Conservation (phyloP, 2,888 invertebrate species). For the Polia nebulosa region DNA sequence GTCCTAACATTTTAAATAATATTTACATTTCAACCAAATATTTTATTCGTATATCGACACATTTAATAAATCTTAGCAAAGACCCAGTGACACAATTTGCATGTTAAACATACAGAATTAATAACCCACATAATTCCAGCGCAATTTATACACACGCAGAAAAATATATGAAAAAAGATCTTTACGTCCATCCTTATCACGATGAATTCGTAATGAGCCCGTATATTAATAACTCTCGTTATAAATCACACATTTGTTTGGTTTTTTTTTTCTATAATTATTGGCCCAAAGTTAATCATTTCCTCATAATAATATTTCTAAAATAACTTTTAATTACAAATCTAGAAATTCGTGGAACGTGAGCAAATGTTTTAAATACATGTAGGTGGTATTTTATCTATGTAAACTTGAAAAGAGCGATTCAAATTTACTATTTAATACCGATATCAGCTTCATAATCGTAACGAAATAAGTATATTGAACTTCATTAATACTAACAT, state of each 20-base stretch:
- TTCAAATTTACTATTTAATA: not conserved
- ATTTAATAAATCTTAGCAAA: constrained; percentile 26
- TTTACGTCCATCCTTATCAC: constrained; percentile 36
- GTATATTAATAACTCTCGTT: constrained; percentile 45
- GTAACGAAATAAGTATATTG: not conserved
- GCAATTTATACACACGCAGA: not conserved
- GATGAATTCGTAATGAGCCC: constrained; percentile 51
- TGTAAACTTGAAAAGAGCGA: not conserved
- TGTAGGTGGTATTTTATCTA: not conserved
- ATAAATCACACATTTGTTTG: constrained; percentile 29
- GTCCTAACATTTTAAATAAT: not conserved
- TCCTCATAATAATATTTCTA: constrained; percentile 12
- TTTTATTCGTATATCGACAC: constrained; percentile 2
- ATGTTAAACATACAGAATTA: constrained; percentile 38
- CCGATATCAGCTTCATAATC: not conserved
- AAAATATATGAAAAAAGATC: constrained; percentile 16
- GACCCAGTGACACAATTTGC: constrained; percentile 54
- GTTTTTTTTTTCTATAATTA: constrained; percentile 6
- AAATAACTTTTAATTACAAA: constrained; percentile 24
- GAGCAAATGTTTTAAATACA: constrained; percentile 3
- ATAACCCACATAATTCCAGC: constrained; percentile 55
- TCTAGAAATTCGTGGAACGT: constrained; percentile 4
- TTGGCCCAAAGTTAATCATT: constrained; percentile 35
- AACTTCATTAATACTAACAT: not conserved
- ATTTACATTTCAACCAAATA: not conserved